Evolutionary conservation across 2,113 vertebrate genomes (phyloP), one percentile per base, ranked within the genome.

Genomic region (Mungos mungo): DNA sequence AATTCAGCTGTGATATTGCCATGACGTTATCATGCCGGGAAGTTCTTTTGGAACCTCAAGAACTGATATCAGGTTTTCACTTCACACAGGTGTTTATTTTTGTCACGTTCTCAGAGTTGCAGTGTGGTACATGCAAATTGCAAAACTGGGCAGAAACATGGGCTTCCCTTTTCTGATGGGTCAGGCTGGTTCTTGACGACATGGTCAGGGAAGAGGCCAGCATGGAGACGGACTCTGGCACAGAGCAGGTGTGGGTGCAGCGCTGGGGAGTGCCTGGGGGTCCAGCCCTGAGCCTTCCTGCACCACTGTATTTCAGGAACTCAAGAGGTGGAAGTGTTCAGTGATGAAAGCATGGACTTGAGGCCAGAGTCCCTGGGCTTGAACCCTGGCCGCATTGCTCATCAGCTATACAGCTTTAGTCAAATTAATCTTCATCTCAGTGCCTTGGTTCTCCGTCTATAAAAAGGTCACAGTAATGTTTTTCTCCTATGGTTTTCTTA

Each of bases 171-270:
- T 74, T 35, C 65, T 35, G 33, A 35, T 79, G 72, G 18, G 63
- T 29, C 66, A 68, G 66, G 29, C 38, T 12, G 9, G 33, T 60
- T 41, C 27, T 29, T 74, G n/a, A 14, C 45, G 68, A 35, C 27
- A 4, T 23, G 2, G 23, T 11, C 1, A 31, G 65, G 71, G 54
- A 57, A n/a, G 6, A n/a, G 5, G 14, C 27, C 0, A 15, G 45
- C 13, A 29, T 6, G 23, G 38, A 35, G 38, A 41, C 2, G 29
- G 29, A 3, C 5, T 1, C 13, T 4, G 27, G 29, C 57, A 65
- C 29, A 19, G 41, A 11, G 19, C 35, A 21, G 27, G 7, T 29
- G 9, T 25, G 5, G 7, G 33, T 0, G 3, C 4, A 11, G 35
- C 2, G 1, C 52, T 3, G 5, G 16, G 41, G 50, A 1, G 4